Conservation (phyloP, 2,797 vertebrate species). For the Tokudaia tokunoshimensis region DNA sequence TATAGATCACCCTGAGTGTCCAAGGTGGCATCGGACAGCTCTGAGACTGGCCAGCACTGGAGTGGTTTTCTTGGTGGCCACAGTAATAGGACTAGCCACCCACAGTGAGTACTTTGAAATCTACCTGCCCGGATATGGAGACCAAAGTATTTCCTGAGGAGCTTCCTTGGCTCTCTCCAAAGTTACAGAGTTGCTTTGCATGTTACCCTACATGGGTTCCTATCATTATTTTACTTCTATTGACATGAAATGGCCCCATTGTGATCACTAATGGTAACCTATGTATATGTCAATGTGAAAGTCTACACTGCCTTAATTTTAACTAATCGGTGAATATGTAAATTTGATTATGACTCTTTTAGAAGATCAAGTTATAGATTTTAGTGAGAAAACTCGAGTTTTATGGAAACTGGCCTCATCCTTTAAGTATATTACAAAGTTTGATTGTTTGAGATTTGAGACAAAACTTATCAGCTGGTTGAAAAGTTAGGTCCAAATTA, state of each 20-base stretch:
- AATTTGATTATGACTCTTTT: not conserved
- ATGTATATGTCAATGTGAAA: not conserved
- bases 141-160: not conserved
- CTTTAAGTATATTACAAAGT: not conserved
- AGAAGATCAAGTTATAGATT: slow-evolving; percentile 28
- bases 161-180: not conserved
- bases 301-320: not conserved
- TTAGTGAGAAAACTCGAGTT: not conserved
- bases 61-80: not conserved
- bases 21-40: slow-evolving; percentile 55
- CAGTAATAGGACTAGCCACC: slow-evolving; percentile 29
- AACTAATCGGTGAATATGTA: not conserved
- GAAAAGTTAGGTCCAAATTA: slow-evolving; percentile 4
- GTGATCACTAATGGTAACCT: not conserved
- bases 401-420: not conserved
- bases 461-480: not conserved
- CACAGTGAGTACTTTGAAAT: slow-evolving; percentile 37
- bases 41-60: not conserved
- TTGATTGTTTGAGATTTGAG: not conserved
- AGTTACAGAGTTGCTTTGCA: not conserved
- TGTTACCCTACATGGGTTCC: not conserved
- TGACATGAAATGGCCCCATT: not conserved
- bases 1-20: slow-evolving; percentile 60
- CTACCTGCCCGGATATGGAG: not conserved
- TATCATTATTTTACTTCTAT: not conserved